A percentile compares a stretch with the other conserved stretches of the same genome.
phyloP scores from a whole-genome alignment of 2,113 vertebrate species.

The Barnardius zonarius region DNA sequence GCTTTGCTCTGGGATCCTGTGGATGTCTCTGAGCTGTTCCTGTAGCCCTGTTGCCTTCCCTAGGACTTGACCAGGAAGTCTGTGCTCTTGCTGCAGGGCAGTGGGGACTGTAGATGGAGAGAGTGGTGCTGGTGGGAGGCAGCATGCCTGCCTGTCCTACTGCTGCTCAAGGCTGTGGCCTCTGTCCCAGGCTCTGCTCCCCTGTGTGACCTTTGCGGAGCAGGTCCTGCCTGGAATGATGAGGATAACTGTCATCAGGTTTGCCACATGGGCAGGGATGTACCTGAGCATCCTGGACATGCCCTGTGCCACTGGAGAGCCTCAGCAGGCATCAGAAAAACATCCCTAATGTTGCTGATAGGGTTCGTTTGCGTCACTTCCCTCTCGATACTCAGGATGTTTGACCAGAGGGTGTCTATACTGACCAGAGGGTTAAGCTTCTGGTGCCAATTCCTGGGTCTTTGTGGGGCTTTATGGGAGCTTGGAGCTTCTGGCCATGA shows the following conservation, averaged over 20 bases:
- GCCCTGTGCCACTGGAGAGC: background rate
- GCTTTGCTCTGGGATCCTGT: background rate
- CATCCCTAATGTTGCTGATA: background rate
- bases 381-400: rapidly evolving
- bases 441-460: background rate
- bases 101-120: background rate
- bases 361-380: background rate
- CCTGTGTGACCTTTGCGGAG: background rate
- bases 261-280: background rate
- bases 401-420: background rate
- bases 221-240: background rate
- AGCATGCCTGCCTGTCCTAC: rapidly evolving
- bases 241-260: background rate
- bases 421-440: background rate
- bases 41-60: background rate
- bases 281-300: background rate
- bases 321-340: rapidly evolving
- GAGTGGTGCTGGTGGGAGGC: background rate
- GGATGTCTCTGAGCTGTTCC: background rate
- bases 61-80: background rate
- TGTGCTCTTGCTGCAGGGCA: background rate
- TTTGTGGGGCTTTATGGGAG: background rate
- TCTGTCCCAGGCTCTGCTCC: background rate
- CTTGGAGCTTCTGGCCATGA: background rate
- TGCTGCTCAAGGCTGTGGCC: background rate